Base-by-base conservation (phyloP, 1,140 invertebrate species). In the Dolichoris vasculosae region DNA sequence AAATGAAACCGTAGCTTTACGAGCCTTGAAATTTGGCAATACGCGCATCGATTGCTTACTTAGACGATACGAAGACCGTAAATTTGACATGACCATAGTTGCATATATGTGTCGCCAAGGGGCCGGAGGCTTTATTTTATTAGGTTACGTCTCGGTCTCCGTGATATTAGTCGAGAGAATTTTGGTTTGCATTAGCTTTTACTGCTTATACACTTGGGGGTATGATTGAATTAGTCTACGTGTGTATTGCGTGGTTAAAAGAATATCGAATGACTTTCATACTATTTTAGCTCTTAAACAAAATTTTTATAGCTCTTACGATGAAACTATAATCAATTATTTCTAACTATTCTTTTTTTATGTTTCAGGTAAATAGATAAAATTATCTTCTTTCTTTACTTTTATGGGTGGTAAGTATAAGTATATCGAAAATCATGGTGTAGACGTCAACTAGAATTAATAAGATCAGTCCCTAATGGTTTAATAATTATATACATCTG, bases 21-120 rank as follows among this genome's bases (percentile, higher is more conserved):
- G 82, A 84, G 75, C 82, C 82, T 69, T 84, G 75, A 84, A 84
- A 84, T 84, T 84, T 38, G 75, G 75, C 82, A 83, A 64, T 77
- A 43, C 51, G 80, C 64, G 81, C 51, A 76, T 84, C 82, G 82
- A 78, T 84, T 64, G 73, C 63, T 84, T 67, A 69, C 63, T 67
- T 51, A 81, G 75, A 84, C 43, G 75, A 59, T 63, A 63, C 30
- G 51, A 32, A n/a, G 17, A 46, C 26, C 73, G 51, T 77, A 43
- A 83, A 83, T 67, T 83, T 38, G 32, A 73, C 73, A 38, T 55
- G 59, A 43, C 35, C 48, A 40, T 40, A 13, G 38, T 1, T 40
- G 67, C 80, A 73, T 30, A 35, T 73, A 26, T 48, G 40, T 73
- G 46, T 73, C 51, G 20, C 46, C 38, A n/a, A 46, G 26, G 75